Evolutionary conservation across 2,888 invertebrate genomes (phyloP).

Genomic region (Strigamia crassipes): DNA sequence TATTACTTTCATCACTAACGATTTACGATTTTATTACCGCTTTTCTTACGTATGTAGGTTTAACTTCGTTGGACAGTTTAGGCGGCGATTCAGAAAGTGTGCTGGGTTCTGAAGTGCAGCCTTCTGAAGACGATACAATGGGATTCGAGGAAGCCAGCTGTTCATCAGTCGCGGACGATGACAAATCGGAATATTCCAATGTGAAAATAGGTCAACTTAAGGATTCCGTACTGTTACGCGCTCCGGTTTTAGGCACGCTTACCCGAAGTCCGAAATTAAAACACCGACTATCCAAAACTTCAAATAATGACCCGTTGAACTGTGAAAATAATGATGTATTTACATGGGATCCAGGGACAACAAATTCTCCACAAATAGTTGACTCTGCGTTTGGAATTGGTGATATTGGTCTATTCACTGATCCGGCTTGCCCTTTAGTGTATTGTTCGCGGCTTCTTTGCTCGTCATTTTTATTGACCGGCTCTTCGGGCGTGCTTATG

Average conservation of each 20-base stretch:
- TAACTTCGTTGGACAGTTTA: conserved; percentile 56
- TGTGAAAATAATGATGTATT: conserved; percentile 50
- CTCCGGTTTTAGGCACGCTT: conserved; percentile 48
- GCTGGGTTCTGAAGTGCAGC: background rate
- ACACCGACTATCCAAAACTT: conserved; percentile 48
- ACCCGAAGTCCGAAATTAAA: conserved; percentile 16
- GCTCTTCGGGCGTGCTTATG: conserved; percentile 66
- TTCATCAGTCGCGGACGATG: conserved; percentile 50
- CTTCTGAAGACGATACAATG: conserved; percentile 53
- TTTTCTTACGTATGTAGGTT: background rate
- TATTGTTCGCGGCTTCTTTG: conserved; percentile 75
- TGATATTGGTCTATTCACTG: conserved; percentile 70
- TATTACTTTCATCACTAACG: background rate
- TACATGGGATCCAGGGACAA: conserved; percentile 46
- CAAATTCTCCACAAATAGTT: conserved; percentile 50
- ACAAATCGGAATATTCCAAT: conserved; percentile 56
- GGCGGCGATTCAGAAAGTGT: conserved; percentile 51
- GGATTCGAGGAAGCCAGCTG: conserved; percentile 48
- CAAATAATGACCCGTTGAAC: conserved; percentile 50
- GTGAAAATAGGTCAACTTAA: conserved; percentile 57
- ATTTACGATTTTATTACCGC: background rate
- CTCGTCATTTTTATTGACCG: conserved; percentile 74
- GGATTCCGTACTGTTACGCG: conserved; percentile 54
- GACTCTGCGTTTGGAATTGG: conserved; percentile 61
- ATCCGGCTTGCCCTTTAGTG: conserved; percentile 69